phyloP scores from a whole-genome alignment of 2,888 invertebrate genomes.

The Pinctada fucata region DNA sequence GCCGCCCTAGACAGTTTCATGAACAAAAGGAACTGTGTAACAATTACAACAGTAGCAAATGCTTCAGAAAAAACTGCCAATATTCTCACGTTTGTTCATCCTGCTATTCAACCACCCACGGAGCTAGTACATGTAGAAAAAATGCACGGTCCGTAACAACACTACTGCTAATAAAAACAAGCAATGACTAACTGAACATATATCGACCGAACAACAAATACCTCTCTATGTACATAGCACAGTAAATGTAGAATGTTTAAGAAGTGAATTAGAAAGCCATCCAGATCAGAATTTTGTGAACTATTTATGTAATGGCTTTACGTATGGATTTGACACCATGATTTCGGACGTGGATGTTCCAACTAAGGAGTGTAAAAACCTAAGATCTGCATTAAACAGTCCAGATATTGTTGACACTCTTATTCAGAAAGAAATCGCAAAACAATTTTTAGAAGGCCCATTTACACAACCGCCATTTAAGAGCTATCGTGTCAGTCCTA shows the following conservation, averaged over 20 bases:
- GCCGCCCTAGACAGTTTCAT: neutral
- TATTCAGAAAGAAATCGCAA: slow-evolving; percentile 1
- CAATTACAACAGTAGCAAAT: neutral
- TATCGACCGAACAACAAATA: too few relatives aligned
- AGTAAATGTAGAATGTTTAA: neutral
- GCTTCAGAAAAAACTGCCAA: neutral
- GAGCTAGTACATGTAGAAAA: neutral
- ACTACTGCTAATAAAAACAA: too few relatives aligned
- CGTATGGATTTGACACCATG: slow-evolving; percentile 12
- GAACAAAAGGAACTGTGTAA: slow-evolving; percentile 1
- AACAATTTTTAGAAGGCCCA: slow-evolving; percentile 8
- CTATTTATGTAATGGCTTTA: slow-evolving; percentile 21
- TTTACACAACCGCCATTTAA: neutral
- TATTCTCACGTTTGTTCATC: slow-evolving; percentile 1
- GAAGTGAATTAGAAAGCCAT: slow-evolving; percentile 6
- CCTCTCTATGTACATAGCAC: neutral
- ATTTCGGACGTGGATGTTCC: neutral
- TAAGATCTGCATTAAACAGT: slow-evolving; percentile 2
- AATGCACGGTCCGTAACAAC: neutral
- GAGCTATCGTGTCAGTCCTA: slow-evolving; percentile 15
- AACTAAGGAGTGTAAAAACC: slow-evolving; percentile 17
- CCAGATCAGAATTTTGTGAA: slow-evolving; percentile 10
- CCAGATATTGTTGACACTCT: slow-evolving; percentile 12
- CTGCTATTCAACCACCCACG: neutral
- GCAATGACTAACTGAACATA: too few relatives aligned